Evolutionary conservation across 2,888 invertebrate genomes (phyloP), one percentile per base, ranked within the genome.

Genomic region (Parasteatoda lunata): DNA sequence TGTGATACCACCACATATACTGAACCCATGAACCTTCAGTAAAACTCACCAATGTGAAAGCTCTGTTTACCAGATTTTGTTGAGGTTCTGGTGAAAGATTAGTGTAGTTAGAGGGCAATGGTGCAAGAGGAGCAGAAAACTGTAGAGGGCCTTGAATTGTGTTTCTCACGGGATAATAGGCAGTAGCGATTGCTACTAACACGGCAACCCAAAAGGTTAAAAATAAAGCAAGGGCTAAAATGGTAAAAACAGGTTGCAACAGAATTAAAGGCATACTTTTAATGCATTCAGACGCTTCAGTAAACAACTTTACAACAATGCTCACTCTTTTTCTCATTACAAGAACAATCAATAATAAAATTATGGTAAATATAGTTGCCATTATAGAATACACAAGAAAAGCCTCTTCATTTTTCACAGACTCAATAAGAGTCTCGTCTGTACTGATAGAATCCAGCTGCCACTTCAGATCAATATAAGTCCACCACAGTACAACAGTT

Each of bases 1-100:
- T 93, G 91, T 97, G 97, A 90, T 97, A 94, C 97, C 97, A 97
- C 95, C 98, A 97, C 96, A 98, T 96, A 90, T 97, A 96, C 91
- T 95, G 95, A 59, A 97, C 94, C 95, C 96, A 96, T 90, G 94
- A 93, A 7, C 88, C 75, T 64, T 89, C 76, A 8, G 76, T 79
- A 64, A 89, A 90, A 9, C 77, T 72, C 9, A 90, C 89, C n/a
- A 89, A 71, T 11, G 89, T 89, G 66, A 88, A 84, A n/a, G 88
- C 88, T 64, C 80, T 77, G 52, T 78, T 77, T 4, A 84, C 48
- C 4, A 84, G 30, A 11, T 76, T 71, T 65, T 73, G 79, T 69
- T 89, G 86, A 45, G 89, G 83, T 96, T 95, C 11, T 9, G 73
- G 5, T 3, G 30, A n/a, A 11, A 72, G 4, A 11, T 52, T 3